These are phyloP conservation scores for Salvelinus namaycush DNA, from an alignment of 2,113 vertebrate species.

Conservation along the genomic window DNA sequence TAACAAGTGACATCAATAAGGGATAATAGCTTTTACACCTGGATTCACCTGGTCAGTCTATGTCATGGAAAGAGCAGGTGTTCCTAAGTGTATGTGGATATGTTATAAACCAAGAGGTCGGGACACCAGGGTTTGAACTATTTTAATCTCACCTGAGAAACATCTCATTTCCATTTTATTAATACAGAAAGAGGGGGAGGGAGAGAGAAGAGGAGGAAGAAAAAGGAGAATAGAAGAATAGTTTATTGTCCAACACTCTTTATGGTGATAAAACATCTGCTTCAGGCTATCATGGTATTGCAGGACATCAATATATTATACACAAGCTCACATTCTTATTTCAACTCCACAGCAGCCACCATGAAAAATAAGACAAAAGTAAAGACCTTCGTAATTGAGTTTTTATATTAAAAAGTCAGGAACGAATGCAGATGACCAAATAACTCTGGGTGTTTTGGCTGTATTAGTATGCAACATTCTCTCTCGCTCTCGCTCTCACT, in stretches of 20 bases:
- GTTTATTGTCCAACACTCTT: background rate
- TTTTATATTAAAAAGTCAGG: background rate
- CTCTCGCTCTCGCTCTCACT: background rate
- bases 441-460: background rate
- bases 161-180: background rate
- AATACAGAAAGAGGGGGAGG: background rate
- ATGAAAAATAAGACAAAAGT: background rate
- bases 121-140: background rate
- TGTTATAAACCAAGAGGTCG: background rate
- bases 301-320: too few species aligned
- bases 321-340: too few species aligned
- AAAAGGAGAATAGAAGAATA: background rate
- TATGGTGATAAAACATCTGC: too few species aligned
- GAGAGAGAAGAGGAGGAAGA: background rate
- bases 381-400: background rate
- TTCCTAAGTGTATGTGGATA: background rate
- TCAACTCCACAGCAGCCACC: too few species aligned
- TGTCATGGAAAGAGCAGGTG: too few species aligned
- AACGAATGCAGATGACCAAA: background rate
- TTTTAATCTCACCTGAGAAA: background rate
- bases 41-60: too few species aligned
- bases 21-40: too few species aligned
- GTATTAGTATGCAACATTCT: slow-evolving; percentile 2
- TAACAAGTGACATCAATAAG: too few species aligned
- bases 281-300: too few species aligned